These are phyloP conservation scores for Drosophila gaucha DNA, from an alignment of 2,888 invertebrate species.

Conservation along the genomic window DNA sequence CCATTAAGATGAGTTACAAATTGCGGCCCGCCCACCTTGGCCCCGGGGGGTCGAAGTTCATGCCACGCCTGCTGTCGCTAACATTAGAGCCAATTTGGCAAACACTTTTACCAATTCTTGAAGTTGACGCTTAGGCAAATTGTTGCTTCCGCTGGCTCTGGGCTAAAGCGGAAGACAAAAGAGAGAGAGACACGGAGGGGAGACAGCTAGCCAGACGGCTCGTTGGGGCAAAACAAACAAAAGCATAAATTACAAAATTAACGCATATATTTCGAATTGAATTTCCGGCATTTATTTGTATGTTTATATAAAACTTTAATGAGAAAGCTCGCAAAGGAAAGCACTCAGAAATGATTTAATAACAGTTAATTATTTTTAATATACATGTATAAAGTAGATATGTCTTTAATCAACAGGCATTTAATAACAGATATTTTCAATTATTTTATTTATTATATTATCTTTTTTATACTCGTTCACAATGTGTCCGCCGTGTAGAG, in stretches of 20 bases:
- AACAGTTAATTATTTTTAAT: constrained; percentile 1
- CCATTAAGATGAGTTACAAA: constrained; percentile 47
- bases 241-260: constrained; percentile 57
- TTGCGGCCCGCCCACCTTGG: constrained; percentile 21
- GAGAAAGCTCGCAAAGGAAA: constrained; percentile 35
- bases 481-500: no score
- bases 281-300: constrained; percentile 43
- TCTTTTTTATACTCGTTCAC: no score
- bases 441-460: not conserved
- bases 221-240: constrained; percentile 24
- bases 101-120: constrained; percentile 61
- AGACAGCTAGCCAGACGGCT: not conserved
- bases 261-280: constrained; percentile 59
- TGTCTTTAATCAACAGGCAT: not conserved
- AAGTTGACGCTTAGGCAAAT: constrained; percentile 58
- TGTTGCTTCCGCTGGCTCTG: constrained; percentile 53
- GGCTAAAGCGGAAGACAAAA: constrained; percentile 1
- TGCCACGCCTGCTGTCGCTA: constrained; percentile 16
- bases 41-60: constrained; percentile 13
- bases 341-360: not conserved
- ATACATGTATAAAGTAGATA: not conserved
- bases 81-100: constrained; percentile 47
- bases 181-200: not conserved
- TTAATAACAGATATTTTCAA: constrained; percentile 9
- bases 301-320: constrained; percentile 35